These are phyloP conservation scores for Brachionus paranguensis DNA, from an alignment of 1,140 invertebrate genomes.

Conservation along the genomic window DNA sequence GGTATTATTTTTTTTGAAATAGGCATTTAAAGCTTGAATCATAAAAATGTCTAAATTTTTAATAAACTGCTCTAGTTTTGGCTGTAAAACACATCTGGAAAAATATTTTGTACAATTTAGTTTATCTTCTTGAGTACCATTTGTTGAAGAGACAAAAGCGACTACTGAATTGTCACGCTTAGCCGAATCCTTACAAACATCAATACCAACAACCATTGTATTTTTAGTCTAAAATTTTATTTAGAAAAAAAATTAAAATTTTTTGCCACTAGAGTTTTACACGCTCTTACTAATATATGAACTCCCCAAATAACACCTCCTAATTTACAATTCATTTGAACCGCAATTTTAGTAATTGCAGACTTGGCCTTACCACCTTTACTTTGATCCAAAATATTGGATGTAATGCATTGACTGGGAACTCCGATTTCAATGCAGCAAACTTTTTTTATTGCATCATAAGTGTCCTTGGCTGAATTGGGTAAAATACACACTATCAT, in stretches of 20 bases:
- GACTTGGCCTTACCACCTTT: neutral
- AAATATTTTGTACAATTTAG: slow-evolving; percentile 33
- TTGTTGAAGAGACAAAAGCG: neutral
- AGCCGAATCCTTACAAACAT: neutral
- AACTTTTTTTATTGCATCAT: slow-evolving; percentile 19
- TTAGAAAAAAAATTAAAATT: slow-evolving; percentile 56
- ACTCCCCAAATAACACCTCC: slow-evolving; percentile 84
- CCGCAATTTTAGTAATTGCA: slow-evolving; percentile 77
- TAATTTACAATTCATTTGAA: slow-evolving; percentile 92
- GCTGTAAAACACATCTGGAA: slow-evolving; percentile 9
- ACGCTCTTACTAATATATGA: slow-evolving; percentile 64
- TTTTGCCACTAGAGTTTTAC: slow-evolving; percentile 77
- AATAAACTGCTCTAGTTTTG: neutral
- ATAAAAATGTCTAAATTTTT: slow-evolving; percentile 1
- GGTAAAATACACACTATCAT: slow-evolving; percentile 21
- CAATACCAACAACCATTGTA: slow-evolving; percentile 44
- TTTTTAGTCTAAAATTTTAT: slow-evolving; percentile 64
- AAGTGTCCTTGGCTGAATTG: neutral
- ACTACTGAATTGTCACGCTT: neutral
- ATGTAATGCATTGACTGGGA: slow-evolving; percentile 28
- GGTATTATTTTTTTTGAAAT: neutral
- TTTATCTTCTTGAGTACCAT: neutral
- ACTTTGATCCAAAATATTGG: neutral
- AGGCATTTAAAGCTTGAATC: neutral
- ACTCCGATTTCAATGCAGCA: slow-evolving; percentile 11